Base-by-base conservation (phyloP, 2,113 vertebrate species). In the Myotis davidii region DNA sequence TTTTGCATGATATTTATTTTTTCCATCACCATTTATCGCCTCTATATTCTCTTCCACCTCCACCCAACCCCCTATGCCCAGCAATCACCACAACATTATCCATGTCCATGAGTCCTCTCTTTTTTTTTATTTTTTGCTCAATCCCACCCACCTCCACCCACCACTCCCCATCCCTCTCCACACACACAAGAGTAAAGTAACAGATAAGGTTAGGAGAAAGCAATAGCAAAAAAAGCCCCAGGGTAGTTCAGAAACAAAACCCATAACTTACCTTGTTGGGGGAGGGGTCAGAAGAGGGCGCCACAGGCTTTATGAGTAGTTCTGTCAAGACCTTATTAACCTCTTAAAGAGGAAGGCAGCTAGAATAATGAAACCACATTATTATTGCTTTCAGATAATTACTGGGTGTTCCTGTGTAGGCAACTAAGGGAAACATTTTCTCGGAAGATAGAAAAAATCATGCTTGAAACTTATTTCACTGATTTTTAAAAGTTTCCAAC, bases 381-480 rank as follows among this genome's bases (percentile, higher is more conserved):
- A 93, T 93, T 95, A 92, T 65, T 94, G n/a, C 94, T 97, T 94
- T 97, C 32, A 97, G 96, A 85, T 94, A 95, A 91, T 85, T 94
- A 85, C 89, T 48, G 48, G 20, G 72, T 95, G 61, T 91, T 95
- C 52, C 74, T 90, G 56, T 56, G 34, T 85, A 85, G 48, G 78
- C 54, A 74, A 56, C 96, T 87, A 96, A 70, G 85, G 74, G 87
- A 95, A 95, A 92, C 32, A 0, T 87, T 96, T 95, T 84, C 69
- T 90, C 70, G 86, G 54, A 91, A 65, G 23, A 92, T 48, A 96
- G 52, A 94, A 96, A 93, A 86, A 93, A 92, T 88, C 74, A 59
- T 84, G 29, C 18, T 81, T 85, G 32, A 87, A 94, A 88, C 16
- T 42, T 65, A 77, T 39, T 83, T 94, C 70, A 82, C 21, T 87